Evolutionary conservation across 2,888 invertebrate genomes (phyloP).

Genomic region (Drosophila parthenogenetica): DNA sequence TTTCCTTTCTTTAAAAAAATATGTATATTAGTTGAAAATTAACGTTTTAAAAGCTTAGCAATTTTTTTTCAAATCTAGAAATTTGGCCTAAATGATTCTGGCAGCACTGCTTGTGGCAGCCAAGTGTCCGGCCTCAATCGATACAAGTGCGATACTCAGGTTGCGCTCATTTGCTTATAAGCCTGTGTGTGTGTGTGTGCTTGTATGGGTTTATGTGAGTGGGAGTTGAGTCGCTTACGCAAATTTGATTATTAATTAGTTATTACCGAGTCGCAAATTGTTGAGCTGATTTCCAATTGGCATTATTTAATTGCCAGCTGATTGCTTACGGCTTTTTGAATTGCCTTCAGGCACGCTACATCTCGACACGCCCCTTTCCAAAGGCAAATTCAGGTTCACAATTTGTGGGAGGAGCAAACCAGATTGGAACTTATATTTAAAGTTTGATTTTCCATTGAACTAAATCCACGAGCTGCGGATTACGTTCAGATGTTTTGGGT

Average conservation of each 20-base stretch:
- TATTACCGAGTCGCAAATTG: constrained; percentile 62
- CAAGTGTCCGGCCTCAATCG: constrained; percentile 71
- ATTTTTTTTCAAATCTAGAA: too few relatives aligned
- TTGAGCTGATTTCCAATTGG: constrained; percentile 61
- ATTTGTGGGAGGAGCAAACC: constrained; percentile 22
- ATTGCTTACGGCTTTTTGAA: constrained; percentile 64
- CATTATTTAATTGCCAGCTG: constrained; percentile 68
- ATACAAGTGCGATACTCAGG: constrained; percentile 65
- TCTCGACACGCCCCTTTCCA: constrained; percentile 11
- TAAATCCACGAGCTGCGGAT: constrained; percentile 28
- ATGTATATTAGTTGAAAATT: too few relatives aligned
- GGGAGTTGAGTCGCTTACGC: constrained; percentile 57
- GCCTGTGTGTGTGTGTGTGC: constrained; percentile 16
- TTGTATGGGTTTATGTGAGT: constrained; percentile 23
- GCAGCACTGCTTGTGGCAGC: constrained; percentile 29
- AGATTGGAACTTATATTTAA: constrained; percentile 36
- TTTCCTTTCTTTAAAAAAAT: too few relatives aligned
- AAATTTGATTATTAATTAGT: constrained; percentile 64
- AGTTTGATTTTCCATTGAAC: constrained; percentile 16
- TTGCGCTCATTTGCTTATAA: constrained; percentile 36
- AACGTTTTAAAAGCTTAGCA: too few relatives aligned
- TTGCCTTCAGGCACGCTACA: constrained; percentile 70
- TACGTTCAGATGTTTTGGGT: constrained; percentile 5
- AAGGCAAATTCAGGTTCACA: constrained; percentile 29
- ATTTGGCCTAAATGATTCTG: too few relatives aligned